Evolutionary conservation across 2,888 invertebrate species (phyloP), one percentile per base, ranked within the genome.

Genomic region (Coelopa pilipes): DNA sequence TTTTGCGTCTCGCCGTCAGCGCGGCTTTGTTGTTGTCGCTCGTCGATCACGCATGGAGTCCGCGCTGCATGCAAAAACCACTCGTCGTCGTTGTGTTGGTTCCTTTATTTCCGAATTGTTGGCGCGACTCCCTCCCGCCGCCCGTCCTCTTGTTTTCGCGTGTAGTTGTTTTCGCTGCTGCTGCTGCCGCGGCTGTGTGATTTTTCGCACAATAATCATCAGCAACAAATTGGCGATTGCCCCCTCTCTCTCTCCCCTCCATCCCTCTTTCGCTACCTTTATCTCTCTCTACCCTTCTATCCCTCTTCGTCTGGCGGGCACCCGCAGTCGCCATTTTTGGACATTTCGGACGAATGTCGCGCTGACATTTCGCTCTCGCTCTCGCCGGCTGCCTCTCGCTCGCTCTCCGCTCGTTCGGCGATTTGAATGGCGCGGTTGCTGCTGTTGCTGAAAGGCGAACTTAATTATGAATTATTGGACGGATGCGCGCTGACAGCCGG

Each of bases 161-260:
- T 70, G 62, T 72, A 73, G 21, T 70, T 71, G 53, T 75, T 75
- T 76, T 76, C 76, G 77, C 79, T 76, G 80, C 79, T 79, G 34
- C 34, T 34, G 34, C 34, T 34, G 34, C 34, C 21, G 17, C 49
- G 80, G 80, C 70, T 75, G 76, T 82, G 79, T 79, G 81, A 76
- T 74, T 74, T 76, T 76, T 76, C 76, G 71, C 76, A 72, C 76
- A 76, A 74, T 76, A 74, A 74, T 70, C 72, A 76, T 76, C 76
- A 76, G 68, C 63, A 76, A 70, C 63, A 76, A 74, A 74, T 62
- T 70, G 60, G 24, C 59, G 69, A 62, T 67, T 63, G 71, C 70
- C 7, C 34, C 34, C 34, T 34, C 34, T 34, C 34, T 34, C 34
- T 34, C 34, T 34, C 34, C 7, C 7, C 34, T 34, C 34, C 34